Evolutionary conservation across 2,888 invertebrate genomes (phyloP), one percentile per base, ranked within the genome.

Genomic region (Drosophila tripunctata): DNA sequence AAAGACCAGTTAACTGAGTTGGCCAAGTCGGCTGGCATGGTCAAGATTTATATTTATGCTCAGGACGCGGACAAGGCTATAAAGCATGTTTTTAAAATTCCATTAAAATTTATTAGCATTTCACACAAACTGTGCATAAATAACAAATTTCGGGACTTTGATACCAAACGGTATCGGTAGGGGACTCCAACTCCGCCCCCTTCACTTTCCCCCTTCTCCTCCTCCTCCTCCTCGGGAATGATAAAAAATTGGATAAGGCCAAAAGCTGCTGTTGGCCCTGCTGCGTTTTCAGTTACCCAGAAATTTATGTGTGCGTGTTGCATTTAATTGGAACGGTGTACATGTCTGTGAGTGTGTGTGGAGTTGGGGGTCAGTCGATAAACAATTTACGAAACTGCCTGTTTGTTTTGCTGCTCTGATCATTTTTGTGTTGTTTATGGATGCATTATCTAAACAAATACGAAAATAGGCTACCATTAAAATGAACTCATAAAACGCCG

Each of bases 31-130:
- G 19, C 10, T 19, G 19, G 52, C 33, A 38, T 76, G 67, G 66
- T 50, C 48, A 54, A 55, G 61, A 61, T 61, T 56, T 66, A 52
- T 51, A 66, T 73, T 62, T 73, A 66, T 61, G 61, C 47, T 50
- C 38, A 43, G 58, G 41, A 50, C 40, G 44, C 51, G 38, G 31
- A 30, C 52, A 38, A 35, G 64, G 63, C 58, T 62, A 74, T 81
- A 85, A 85, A 85, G 81, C 81, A 81, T 79, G 74, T 75, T 81
- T 82, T 85, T 85, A 85, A 85, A 86, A 83, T 86, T 85, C 86
- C 85, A 85, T 85, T 85, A 83, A 85, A 86, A 85, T 85, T 85
- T 85, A 85, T 86, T 83, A 85, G 79, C 86, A 72, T 83, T 85
- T 85, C 84, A 85, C 84, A 85, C 84, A 85, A 84, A 79, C 70